A percentile compares a stretch with the other conserved stretches of the same genome.
phyloP scores from a whole-genome alignment of 30 jellyfish, hydroid and myxozoan genomes.

The Morbakka virulenta region DNA sequence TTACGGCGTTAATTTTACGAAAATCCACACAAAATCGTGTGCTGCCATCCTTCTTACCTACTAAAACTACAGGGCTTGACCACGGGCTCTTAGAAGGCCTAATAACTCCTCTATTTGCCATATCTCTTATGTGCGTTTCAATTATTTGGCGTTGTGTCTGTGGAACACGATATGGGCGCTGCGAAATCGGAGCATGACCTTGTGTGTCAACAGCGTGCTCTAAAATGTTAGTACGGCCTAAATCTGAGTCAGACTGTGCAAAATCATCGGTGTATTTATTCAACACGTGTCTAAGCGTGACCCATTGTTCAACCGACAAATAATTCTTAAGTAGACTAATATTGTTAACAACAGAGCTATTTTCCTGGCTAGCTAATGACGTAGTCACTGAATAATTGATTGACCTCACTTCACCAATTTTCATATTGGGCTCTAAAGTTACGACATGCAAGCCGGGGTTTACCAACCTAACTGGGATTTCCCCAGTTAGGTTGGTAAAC shows the following conservation, averaged over 20 bases:
- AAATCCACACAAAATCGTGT: conserved; percentile 56
- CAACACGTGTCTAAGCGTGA: conserved; percentile 8
- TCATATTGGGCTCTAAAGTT: conserved; percentile 19
- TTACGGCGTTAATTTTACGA: conserved; percentile 37
- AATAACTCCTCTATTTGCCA: conserved; percentile 15
- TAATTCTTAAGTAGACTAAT: not conserved
- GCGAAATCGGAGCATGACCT: too few relatives aligned
- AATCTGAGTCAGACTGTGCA: conserved; percentile 17
- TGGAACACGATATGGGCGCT: conserved; percentile 32
- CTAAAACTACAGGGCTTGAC: conserved; percentile 63
- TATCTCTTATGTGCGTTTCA: too few relatives aligned
- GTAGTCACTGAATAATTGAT: not conserved
- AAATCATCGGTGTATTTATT: conserved; percentile 16
- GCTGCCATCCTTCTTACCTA: conserved; percentile 60
- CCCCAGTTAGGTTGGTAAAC: too few relatives aligned
- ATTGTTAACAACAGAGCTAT: too few relatives aligned
- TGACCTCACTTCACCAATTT: conserved; percentile 25
- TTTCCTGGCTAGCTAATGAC: too few relatives aligned
- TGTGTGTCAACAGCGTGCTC: too few relatives aligned
- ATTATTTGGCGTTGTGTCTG: too few relatives aligned
- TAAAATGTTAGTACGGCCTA: conserved; percentile 12
- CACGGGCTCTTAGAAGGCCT: conserved; percentile 53
- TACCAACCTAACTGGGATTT: conserved; percentile 31
- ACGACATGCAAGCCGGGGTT: conserved; percentile 5
- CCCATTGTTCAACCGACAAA: conserved; percentile 17